phyloP scores from a whole-genome alignment of 2,888 invertebrate species.

The Parthenolecanium corni region DNA sequence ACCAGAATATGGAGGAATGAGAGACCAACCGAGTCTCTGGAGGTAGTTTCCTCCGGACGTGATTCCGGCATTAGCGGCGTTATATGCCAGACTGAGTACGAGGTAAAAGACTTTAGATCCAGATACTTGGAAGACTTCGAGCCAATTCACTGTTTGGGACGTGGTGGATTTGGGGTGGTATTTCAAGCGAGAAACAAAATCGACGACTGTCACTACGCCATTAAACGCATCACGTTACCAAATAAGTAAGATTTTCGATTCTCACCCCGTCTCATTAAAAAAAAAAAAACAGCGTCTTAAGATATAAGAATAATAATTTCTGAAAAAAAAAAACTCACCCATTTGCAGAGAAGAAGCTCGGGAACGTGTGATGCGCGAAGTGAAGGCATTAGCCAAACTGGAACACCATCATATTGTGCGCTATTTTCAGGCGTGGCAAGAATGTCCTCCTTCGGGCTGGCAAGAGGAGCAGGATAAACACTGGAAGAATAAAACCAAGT shows the following conservation, averaged over 20 bases:
- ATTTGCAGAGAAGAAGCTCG: slow-evolving; percentile 58
- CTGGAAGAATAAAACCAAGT: slow-evolving; percentile 40
- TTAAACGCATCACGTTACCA: slow-evolving; percentile 84
- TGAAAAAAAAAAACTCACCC: background rate
- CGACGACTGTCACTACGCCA: slow-evolving; percentile 87
- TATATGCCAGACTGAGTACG: slow-evolving; percentile 7
- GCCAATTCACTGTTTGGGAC: slow-evolving; percentile 64
- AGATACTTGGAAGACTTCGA: slow-evolving; percentile 79
- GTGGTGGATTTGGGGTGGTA: slow-evolving; percentile 93
- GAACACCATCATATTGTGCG: slow-evolving; percentile 93
- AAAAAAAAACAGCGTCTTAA: no score
- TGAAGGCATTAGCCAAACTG: slow-evolving; percentile 82
- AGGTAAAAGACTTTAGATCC: slow-evolving; percentile 40
- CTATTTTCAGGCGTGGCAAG: slow-evolving; percentile 92
- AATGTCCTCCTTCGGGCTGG: slow-evolving; percentile 81
- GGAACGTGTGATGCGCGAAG: slow-evolving; percentile 85
- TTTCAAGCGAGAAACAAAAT: slow-evolving; percentile 89
- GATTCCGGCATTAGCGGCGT: background rate
- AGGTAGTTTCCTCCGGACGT: background rate
- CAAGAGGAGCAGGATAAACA: slow-evolving; percentile 63
- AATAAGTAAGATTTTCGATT: slow-evolving; percentile 45
- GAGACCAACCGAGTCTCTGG: no score
- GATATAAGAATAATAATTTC: background rate
- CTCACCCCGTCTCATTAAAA: no score
- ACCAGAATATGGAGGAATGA: background rate